A percentile compares a stretch with the other conserved stretches of the same genome.
Conservation (phyloP, 2,797 vertebrate genomes). For the Cirrhinus molitorella region DNA sequence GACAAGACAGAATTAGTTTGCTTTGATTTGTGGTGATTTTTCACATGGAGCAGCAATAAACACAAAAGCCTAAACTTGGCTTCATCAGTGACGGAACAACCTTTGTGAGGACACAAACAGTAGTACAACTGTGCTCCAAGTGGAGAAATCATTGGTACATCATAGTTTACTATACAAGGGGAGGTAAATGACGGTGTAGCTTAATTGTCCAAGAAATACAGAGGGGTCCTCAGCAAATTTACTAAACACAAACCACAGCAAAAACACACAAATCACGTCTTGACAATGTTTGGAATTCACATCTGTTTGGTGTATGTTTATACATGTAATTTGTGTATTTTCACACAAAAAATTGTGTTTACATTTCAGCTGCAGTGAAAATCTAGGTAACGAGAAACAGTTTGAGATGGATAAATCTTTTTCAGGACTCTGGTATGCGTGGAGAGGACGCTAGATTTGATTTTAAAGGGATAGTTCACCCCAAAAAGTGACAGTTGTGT, state of each 20-base stretch:
- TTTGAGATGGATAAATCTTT: conserved; percentile 59
- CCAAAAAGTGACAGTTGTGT: neutral
- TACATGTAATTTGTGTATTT: conserved; percentile 67
- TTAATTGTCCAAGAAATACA: conserved; percentile 56
- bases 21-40: neutral
- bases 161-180: conserved; percentile 45
- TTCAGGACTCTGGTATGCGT: conserved; percentile 18
- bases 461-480: conserved; percentile 12
- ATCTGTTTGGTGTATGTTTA: conserved; percentile 63
- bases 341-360: conserved; percentile 63
- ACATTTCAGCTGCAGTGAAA: conserved; percentile 58
- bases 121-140: conserved; percentile 33
- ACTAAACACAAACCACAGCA: conserved; percentile 61
- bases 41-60: conserved; percentile 5
- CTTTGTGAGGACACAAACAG: conserved; percentile 36
- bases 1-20: neutral
- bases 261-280: conserved; percentile 59
- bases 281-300: conserved; percentile 59
- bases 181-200: conserved; percentile 54
- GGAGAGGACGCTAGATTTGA: neutral
- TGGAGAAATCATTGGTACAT: conserved; percentile 40
- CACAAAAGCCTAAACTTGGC: conserved; percentile 11
- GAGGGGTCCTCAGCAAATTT: conserved; percentile 49
- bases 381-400: conserved; percentile 60
- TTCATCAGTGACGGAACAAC: conserved; percentile 6